Base-by-base conservation (phyloP, 1,140 invertebrate genomes). In the Orussus abietinus region DNA sequence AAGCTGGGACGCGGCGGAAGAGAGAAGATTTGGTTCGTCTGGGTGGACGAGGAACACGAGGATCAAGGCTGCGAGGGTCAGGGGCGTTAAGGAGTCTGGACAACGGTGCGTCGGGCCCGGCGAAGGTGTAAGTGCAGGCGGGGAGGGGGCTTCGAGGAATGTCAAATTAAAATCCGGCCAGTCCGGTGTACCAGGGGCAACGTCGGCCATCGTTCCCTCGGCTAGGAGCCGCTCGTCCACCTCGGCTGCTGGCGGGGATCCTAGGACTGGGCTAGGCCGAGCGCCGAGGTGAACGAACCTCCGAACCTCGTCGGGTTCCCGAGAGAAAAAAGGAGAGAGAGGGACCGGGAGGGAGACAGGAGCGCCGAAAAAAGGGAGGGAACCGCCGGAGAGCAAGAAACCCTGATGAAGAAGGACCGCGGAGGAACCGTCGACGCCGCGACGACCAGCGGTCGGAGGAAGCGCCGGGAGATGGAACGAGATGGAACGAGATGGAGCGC, bases 391-490 rank as follows among this genome's bases (percentile, higher is more conserved):
- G 12, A 30, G 12, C 12, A 12, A 7, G 12, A 32, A 17, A 17
- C 10, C 19, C 9, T n/a, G 25, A 12, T 12, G 25, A 25, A 9
- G 13, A 29, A 14, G 25, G 17, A 10, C n/a, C n/a, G 37, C 17
- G 15, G 33, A 15, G n/a, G 12, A 36, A 30, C 34, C n/a, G n/a
- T n/a, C n/a, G n/a, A n/a, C n/a, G n/a, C n/a, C n/a, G n/a, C n/a
- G n/a, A n/a, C n/a, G n/a, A n/a, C n/a, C n/a, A n/a, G n/a, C n/a
- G n/a, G n/a, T n/a, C n/a, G n/a, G n/a, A n/a, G n/a, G n/a, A n/a
- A n/a, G n/a, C n/a, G n/a, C n/a, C n/a, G n/a, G 29, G 48, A 51
- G 48, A 44, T 51, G 48, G 46, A 51, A 31, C 43, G 46, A 46
- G 43, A 43, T 51, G 43, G 48, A 51, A 50, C 36, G 40, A 46